Evolutionary conservation across 2,113 vertebrate species (phyloP).

Genomic region (Osmerus mordax): DNA sequence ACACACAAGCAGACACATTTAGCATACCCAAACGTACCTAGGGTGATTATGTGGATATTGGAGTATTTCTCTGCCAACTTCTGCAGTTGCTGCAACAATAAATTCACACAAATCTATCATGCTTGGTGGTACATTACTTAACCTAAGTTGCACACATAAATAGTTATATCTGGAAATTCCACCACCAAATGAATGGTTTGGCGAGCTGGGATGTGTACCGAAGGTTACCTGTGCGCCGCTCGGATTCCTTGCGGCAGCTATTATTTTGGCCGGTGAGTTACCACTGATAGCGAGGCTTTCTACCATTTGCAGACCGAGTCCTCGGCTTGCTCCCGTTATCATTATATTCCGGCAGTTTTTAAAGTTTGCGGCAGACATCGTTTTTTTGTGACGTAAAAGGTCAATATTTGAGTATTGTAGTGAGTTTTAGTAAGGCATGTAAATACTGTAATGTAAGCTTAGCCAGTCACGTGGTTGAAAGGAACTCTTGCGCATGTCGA

Average conservation of each 20-base stretch:
- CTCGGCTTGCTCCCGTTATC: constrained; percentile 74
- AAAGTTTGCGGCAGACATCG: constrained; percentile 55
- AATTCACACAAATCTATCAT: background rate
- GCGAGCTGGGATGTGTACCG: too few relatives aligned
- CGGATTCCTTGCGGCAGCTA: constrained; percentile 66
- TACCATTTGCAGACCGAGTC: constrained; percentile 74
- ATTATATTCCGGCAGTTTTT: constrained; percentile 66
- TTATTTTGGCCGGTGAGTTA: constrained; percentile 65
- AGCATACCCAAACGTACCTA: constrained; percentile 51
- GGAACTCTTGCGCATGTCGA: too few relatives aligned
- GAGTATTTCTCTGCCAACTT: constrained; percentile 53
- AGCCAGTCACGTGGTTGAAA: too few relatives aligned
- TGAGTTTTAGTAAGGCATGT: background rate
- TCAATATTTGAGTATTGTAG: background rate
- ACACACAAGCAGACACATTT: too few relatives aligned
- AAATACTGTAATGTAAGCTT: too few relatives aligned
- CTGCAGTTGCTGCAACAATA: constrained; percentile 52
- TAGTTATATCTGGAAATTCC: too few relatives aligned
- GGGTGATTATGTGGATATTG: constrained; percentile 53
- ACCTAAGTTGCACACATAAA: too few relatives aligned
- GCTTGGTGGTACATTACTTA: background rate
- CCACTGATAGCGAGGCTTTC: constrained; percentile 55
- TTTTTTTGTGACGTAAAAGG: background rate
- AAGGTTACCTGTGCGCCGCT: constrained; percentile 64
- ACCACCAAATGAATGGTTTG: too few relatives aligned